phyloP scores from a whole-genome alignment of 2,113 vertebrate genomes.

The Perca schrenkii region DNA sequence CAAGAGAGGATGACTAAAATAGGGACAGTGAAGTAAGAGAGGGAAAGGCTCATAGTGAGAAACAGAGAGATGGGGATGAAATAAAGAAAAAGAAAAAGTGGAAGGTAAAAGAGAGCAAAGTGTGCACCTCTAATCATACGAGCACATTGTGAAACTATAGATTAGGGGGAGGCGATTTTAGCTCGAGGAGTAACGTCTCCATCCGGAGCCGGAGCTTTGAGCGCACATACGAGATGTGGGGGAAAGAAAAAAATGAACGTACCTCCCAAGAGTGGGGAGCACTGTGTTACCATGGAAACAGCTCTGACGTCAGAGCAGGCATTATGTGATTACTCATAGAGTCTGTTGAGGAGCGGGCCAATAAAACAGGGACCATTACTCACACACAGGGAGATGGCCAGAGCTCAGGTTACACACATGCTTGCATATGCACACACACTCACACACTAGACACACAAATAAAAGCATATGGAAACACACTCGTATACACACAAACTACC shows the following conservation, averaged over 20 bases:
- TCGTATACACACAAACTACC: conserved; percentile 12
- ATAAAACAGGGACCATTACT: conserved; percentile 85
- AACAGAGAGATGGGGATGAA: conserved; percentile 27
- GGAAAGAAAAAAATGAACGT: conserved; percentile 50
- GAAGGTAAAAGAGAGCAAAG: conserved; percentile 45
- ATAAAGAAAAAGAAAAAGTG: conserved; percentile 17
- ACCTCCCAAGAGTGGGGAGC: conserved; percentile 79
- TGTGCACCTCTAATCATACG: conserved; percentile 34
- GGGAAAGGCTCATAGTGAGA: conserved; percentile 23
- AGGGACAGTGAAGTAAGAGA: conserved; percentile 41
- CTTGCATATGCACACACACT: conserved; percentile 36
- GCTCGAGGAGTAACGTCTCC: conserved; percentile 60
- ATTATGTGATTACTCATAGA: conserved; percentile 85
- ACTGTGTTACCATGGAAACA: conserved; percentile 78
- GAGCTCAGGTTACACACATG: conserved; percentile 77
- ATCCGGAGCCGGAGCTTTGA: conserved; percentile 64
- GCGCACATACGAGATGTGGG: conserved; percentile 62
- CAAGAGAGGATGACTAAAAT: conserved; percentile 60
- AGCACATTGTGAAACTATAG: conserved; percentile 46
- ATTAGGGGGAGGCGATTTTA: conserved; percentile 60
- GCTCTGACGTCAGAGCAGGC: conserved; percentile 82
- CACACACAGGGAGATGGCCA: conserved; percentile 74
- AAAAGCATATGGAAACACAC: conserved; percentile 49
- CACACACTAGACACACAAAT: conserved; percentile 38
- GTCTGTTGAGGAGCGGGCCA: conserved; percentile 82